These are phyloP conservation scores for Iphiclides podalirius DNA, from an alignment of 2,888 invertebrate genomes.

Conservation along the genomic window DNA sequence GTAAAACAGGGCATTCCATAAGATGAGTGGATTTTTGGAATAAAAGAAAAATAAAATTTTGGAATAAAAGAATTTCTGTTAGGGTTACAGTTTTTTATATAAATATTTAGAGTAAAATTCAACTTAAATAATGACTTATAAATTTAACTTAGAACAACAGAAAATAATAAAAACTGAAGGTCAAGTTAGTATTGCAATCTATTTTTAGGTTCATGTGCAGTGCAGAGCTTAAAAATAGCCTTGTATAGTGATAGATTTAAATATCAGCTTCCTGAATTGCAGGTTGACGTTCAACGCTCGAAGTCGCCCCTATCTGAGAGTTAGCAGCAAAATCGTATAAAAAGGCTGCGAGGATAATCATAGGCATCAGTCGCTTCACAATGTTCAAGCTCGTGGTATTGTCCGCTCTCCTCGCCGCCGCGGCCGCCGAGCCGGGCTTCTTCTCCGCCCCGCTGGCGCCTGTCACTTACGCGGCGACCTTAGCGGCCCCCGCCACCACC, in stretches of 20 bases:
- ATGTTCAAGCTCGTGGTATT: slow-evolving; percentile 53
- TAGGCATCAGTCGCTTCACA: slow-evolving; percentile 31
- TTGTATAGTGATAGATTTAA: slow-evolving; percentile 5
- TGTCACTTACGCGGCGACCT: slow-evolving; percentile 3
- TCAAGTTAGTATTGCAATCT: too few species aligned
- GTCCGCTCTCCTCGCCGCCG: slow-evolving; percentile 71
- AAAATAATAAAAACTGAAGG: too few species aligned
- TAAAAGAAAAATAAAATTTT: too few species aligned
- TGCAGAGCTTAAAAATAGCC: not conserved
- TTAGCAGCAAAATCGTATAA: slow-evolving; percentile 10
- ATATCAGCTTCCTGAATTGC: slow-evolving; percentile 11
- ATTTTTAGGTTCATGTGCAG: not conserved
- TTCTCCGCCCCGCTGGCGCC: not conserved
- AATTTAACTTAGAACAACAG: too few species aligned
- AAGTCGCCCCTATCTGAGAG: not conserved
- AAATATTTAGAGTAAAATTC: too few species aligned
- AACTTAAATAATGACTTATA: too few species aligned
- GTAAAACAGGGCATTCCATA: too few species aligned
- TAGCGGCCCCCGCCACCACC: slow-evolving; percentile 28
- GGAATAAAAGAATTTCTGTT: too few species aligned
- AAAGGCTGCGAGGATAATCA: not conserved
- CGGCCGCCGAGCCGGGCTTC: slow-evolving; percentile 50
- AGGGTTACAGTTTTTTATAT: too few species aligned
- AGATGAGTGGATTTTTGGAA: too few species aligned
- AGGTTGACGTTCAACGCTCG: not conserved